Percentiles rank a stretch among this genome's conserved stretches.
These are phyloP conservation scores for Pangasius larnaudii DNA, from an alignment of 2,797 vertebrate species.

Conservation along the genomic window DNA sequence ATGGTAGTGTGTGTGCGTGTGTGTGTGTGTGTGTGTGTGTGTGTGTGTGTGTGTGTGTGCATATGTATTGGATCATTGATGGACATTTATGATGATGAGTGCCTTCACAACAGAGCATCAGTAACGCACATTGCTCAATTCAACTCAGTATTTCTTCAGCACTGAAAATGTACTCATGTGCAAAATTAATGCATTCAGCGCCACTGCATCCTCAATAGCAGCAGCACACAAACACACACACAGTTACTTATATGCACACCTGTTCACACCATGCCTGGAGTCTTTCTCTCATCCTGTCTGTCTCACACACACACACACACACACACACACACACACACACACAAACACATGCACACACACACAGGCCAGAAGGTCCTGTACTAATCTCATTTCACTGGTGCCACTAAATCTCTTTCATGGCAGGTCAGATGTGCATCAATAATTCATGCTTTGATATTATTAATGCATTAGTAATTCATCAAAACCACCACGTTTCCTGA, in stretches of 20 bases:
- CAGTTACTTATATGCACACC: slow-evolving; percentile 24
- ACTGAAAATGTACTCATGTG: slow-evolving; percentile 31
- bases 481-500: slow-evolving; percentile 60
- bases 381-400: slow-evolving; percentile 56
- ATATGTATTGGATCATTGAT: slow-evolving; percentile 69
- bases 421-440: slow-evolving; percentile 63
- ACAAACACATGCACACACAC: slow-evolving; percentile 25
- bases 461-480: slow-evolving; percentile 66
- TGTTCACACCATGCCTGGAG: slow-evolving; percentile 15
- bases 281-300: slow-evolving; percentile 8
- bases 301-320: slow-evolving; percentile 31
- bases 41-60: slow-evolving; percentile 62
- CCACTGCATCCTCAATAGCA: slow-evolving; percentile 34
- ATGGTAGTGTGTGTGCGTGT: slow-evolving; percentile 58
- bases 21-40: slow-evolving; percentile 62
- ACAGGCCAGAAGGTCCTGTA: slow-evolving; percentile 47
- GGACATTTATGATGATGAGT: slow-evolving; percentile 75
- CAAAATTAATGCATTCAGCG: slow-evolving; percentile 50
- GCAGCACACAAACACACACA: slow-evolving; percentile 15
- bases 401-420: slow-evolving; percentile 54
- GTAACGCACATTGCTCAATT: slow-evolving; percentile 52
- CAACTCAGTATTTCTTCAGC: slow-evolving; percentile 33
- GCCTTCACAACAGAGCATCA: slow-evolving; percentile 64
- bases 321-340: slow-evolving; percentile 21
- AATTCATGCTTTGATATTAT: slow-evolving; percentile 64